Base-by-base conservation (phyloP, 2,888 invertebrate genomes). In the Drosophila borealis region DNA sequence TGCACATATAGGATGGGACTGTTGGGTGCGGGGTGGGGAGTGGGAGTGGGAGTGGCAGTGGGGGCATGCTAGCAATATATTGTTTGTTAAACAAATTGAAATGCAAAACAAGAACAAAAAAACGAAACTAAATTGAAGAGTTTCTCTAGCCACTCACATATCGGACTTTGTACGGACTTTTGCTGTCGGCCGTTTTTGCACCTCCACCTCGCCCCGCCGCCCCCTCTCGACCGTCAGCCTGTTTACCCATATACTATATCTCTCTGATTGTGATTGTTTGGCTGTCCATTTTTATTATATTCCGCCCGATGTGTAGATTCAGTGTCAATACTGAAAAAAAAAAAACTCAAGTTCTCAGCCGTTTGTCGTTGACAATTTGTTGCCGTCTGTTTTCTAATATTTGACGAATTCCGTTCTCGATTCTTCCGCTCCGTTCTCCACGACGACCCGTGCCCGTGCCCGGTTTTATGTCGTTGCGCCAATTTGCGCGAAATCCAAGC, bases 221-320 rank as follows among this genome's bases (percentile, higher is more conserved):
- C 17, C 17, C 29, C 41, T 19, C 14, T 8, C 29, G 29, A 29
- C 29, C 29, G 25, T 8, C 8, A 2, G 25, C 0, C 25, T 78
- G 74, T 78, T 81, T 78, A 65, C 77, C 60, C 50, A 62, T 69
- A 69, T 76, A 66, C 64, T 66, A 53, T 60, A 71, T 67, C 55
- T 53, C 51, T 46, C 48, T 41, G 61, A 25, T 56, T 49, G 57
- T 66, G 61, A 25, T 56, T 49, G 57, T 66, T 63, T 51, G 46
- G 13, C 44, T 39, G 54, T 50, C 45, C 33, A 55, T 36, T 36
- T 54, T 29, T 8, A 29, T 29, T 65, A 21, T 21, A 36, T 63
- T 36, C 21, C 36, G 34, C 36, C 29, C 29, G 29, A 29, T 41
- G 39, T 53, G 34, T 39, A 46, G 60, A 53, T 62, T 69, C 59